A percentile compares a stretch with the other conserved stretches of the same genome.
Conservation (phyloP, 2,797 vertebrate species). For the Onychomys leucogaster region DNA sequence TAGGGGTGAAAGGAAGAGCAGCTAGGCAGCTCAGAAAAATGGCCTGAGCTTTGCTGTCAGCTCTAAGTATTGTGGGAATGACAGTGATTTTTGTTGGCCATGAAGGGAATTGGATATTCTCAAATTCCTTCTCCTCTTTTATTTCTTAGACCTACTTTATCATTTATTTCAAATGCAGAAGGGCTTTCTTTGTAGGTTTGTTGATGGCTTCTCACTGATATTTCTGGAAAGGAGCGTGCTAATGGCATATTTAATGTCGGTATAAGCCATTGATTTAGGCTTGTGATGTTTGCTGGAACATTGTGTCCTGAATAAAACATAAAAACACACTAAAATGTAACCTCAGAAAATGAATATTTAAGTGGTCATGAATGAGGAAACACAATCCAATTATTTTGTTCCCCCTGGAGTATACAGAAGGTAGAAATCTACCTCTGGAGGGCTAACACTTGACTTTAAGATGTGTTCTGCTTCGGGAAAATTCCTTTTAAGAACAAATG, state of each 20-base stretch:
- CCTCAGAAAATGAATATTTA: slow-evolving; percentile 74
- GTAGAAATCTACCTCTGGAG: slow-evolving; percentile 55
- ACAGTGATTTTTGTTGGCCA: slow-evolving; percentile 47
- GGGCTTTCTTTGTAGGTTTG: slow-evolving; percentile 58
- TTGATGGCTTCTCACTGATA: slow-evolving; percentile 56
- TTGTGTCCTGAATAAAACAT: slow-evolving; percentile 71
- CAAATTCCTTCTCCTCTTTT: slow-evolving; percentile 34
- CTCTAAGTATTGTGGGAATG: not conserved
- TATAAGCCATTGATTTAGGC: slow-evolving; percentile 62
- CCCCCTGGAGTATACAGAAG: slow-evolving; percentile 8
- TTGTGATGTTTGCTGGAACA: slow-evolving; percentile 65
- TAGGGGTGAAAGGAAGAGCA: slow-evolving; percentile 44
- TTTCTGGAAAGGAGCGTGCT: slow-evolving; percentile 63
- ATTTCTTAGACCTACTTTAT: slow-evolving; percentile 52
- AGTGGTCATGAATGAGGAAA: slow-evolving; percentile 64
- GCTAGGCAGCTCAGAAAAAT: not conserved
- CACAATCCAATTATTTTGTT: slow-evolving; percentile 65
- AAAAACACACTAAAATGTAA: slow-evolving; percentile 59
- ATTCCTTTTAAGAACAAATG: slow-evolving; percentile 48
- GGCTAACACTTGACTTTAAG: slow-evolving; percentile 55
- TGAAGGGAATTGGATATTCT: slow-evolving; percentile 54
- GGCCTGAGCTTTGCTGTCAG: not conserved
- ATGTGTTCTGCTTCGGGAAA: slow-evolving; percentile 59
- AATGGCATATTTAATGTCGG: slow-evolving; percentile 62
- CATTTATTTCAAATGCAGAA: slow-evolving; percentile 60